Percentiles rank a stretch among this genome's conserved stretches.
Conservation (phyloP, 2,797 vertebrate genomes). For the Miichthys miiuy region DNA sequence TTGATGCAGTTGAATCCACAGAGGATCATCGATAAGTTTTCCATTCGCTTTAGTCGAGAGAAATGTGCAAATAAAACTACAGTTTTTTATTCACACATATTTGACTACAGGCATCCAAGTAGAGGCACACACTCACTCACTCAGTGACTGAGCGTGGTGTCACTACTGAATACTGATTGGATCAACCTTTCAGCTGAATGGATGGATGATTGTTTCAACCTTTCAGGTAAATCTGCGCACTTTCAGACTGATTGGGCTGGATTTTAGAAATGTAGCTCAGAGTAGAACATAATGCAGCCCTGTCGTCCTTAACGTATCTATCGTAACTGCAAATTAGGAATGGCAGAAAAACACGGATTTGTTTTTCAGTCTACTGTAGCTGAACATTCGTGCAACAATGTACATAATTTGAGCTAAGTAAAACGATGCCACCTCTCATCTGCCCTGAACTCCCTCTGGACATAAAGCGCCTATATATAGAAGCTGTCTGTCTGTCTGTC, state of each 20-base stretch:
- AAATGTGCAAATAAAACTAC: background rate
- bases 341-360: background rate
- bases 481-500: slow-evolving; percentile 58
- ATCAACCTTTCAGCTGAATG: slow-evolving; percentile 29
- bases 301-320: background rate
- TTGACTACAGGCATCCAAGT: background rate
- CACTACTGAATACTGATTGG: slow-evolving; percentile 39
- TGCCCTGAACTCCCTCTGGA: slow-evolving; percentile 20
- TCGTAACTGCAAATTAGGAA: background rate
- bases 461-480: slow-evolving; percentile 55
- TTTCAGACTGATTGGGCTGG: slow-evolving; percentile 3
- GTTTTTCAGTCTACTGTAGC: background rate
- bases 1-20: slow-evolving; percentile 40
- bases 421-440: slow-evolving; percentile 32
- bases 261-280: slow-evolving; percentile 9
- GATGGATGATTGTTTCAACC: slow-evolving; percentile 10
- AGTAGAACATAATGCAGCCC: background rate
- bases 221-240: slow-evolving; percentile 18
- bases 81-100: background rate
- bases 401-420: slow-evolving; percentile 31
- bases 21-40: slow-evolving; percentile 24
- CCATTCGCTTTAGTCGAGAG: slow-evolving; percentile 17
- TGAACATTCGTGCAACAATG: slow-evolving; percentile 18
- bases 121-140: slow-evolving; percentile 4
- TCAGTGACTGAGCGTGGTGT: slow-evolving; percentile 21